Conservation (phyloP, 2,888 invertebrate genomes). For the Incurvaria masculella region DNA sequence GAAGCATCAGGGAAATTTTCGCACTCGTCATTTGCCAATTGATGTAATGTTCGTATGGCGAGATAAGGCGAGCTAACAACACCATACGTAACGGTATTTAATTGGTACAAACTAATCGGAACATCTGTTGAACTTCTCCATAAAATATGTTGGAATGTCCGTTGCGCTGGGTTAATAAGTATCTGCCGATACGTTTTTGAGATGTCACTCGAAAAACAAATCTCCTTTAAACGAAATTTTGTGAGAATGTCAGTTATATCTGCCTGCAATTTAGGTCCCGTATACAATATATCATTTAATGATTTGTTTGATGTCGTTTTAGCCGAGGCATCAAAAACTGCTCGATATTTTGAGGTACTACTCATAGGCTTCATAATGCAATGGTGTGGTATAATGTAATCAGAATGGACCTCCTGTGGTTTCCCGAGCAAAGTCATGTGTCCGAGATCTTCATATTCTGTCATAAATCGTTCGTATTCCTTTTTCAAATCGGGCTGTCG, state of each 20-base stretch:
- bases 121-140: conserved; percentile 1
- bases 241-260: conserved; percentile 4
- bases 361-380: neutral
- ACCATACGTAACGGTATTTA: conserved; percentile 7
- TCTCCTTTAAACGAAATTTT: neutral
- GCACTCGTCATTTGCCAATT: conserved; percentile 4
- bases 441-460: conserved; percentile 12
- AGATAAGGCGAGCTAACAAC: conserved; percentile 2
- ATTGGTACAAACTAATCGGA: conserved; percentile 3
- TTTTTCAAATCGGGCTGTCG: neutral
- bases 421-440: conserved; percentile 8
- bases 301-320: neutral
- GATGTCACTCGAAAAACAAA: conserved; percentile 4
- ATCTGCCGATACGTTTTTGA: conserved; percentile 7
- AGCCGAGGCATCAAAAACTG: conserved; percentile 1
- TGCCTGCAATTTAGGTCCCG: conserved; percentile 5
- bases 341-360: neutral
- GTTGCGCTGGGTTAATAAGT: conserved; percentile 1
- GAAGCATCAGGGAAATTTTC: neutral
- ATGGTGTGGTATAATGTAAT: neutral
- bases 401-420: neutral
- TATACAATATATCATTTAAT: conserved; percentile 8
- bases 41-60: conserved; percentile 5
- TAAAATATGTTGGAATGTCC: conserved; percentile 3
- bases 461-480: conserved; percentile 8